These are phyloP conservation scores for Metallyticus violacea DNA, from an alignment of 2,888 invertebrate genomes.

Conservation along the genomic window DNA sequence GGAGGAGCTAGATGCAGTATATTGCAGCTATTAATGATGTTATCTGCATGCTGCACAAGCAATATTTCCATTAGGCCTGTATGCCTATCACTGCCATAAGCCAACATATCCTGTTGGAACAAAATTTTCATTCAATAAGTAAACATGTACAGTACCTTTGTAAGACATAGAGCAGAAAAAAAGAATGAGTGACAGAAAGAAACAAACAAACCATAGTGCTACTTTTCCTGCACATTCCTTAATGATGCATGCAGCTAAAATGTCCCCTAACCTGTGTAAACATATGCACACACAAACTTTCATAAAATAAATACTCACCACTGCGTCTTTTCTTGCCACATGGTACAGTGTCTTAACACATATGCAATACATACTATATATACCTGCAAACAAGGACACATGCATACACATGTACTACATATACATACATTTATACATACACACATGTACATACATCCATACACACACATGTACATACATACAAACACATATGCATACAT, in stretches of 20 bases:
- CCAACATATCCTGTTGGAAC: constrained; percentile 20
- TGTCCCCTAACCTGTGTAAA: no score
- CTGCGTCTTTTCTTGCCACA: background rate
- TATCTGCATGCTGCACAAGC: background rate
- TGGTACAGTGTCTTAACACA: background rate
- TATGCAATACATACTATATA: no score
- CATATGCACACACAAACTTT: background rate
- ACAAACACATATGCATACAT: background rate
- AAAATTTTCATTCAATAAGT: background rate
- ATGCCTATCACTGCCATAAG: constrained; percentile 19
- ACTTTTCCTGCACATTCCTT: background rate
- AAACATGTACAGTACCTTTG: background rate
- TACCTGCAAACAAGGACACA: no score
- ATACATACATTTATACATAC: background rate
- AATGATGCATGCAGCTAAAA: no score
- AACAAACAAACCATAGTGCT: background rate
- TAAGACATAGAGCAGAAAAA: background rate
- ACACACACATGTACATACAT: no score
- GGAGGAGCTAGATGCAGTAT: background rate
- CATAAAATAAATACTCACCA: background rate
- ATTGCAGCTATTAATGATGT: background rate
- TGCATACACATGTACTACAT: background rate
- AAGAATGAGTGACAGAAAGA: no score
- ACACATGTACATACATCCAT: background rate
- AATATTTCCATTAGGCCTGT: background rate